phyloP scores from a whole-genome alignment of 1,140 invertebrate genomes.

The Brachionus manjavacas region DNA sequence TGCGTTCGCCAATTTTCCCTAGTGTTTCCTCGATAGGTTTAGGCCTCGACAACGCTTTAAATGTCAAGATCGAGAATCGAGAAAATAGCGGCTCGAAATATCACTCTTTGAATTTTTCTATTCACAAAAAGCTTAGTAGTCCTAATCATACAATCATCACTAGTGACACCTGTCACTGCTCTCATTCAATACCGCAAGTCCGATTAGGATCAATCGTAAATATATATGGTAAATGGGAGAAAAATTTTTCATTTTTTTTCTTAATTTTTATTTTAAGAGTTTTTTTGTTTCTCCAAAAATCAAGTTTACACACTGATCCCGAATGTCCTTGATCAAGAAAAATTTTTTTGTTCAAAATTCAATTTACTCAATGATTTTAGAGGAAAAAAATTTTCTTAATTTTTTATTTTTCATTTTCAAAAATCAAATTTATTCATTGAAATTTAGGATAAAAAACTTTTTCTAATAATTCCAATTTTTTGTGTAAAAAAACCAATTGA shows the following conservation, averaged over 20 bases:
- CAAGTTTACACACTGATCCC: background rate
- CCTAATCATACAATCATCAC: slow-evolving; percentile 1
- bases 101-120: background rate
- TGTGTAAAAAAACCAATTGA: too few species aligned
- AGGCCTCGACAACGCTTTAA: background rate
- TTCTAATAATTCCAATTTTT: too few species aligned
- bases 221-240: background rate
- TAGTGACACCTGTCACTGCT: background rate
- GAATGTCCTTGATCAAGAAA: background rate
- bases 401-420: too few species aligned
- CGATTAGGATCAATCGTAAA: background rate
- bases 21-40: slow-evolving; percentile 1
- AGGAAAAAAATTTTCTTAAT: too few species aligned
- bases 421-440: too few species aligned
- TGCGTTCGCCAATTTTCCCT: background rate
- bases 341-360: background rate
- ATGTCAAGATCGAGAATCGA: background rate
- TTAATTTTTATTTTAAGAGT: background rate
- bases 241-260: background rate
- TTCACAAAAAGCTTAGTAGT: slow-evolving; percentile 3
- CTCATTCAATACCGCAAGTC: background rate
- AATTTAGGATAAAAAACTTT: too few species aligned
- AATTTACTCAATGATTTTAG: too few species aligned
- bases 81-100: slow-evolving; percentile 1
- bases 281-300: background rate